Percentiles rank a stretch among this genome's conserved stretches.
phyloP scores from a whole-genome alignment of 2,888 invertebrate species.

The Heterodera filipjevi region DNA sequence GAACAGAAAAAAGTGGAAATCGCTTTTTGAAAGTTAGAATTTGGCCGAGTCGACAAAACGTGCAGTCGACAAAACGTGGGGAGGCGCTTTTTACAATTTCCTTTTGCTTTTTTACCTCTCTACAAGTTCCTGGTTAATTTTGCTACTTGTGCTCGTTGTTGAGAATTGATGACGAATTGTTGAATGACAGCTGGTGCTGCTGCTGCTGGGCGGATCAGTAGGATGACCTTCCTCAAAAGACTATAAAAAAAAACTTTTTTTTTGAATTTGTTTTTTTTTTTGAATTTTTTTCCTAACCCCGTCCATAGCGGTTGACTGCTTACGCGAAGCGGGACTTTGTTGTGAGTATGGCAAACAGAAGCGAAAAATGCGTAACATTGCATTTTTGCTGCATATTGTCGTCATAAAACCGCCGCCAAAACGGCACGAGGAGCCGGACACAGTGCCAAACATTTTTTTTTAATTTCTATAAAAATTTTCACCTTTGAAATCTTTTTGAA shows the following conservation, averaged over 20 bases:
- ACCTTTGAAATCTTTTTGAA: too few relatives aligned
- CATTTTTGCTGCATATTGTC: conserved; percentile 33
- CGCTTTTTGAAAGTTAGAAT: too few relatives aligned
- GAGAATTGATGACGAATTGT: neutral
- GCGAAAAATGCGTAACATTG: conserved; percentile 43
- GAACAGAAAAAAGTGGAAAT: too few relatives aligned
- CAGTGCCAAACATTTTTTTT: conserved; percentile 23
- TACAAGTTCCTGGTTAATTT: neutral
- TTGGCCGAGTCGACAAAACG: too few relatives aligned
- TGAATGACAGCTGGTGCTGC: neutral
- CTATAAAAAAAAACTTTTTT: conserved; percentile 26
- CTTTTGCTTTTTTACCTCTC: neutral
- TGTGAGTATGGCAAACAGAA: conserved; percentile 39
- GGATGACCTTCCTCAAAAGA: conserved; percentile 9
- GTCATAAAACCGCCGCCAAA: conserved; percentile 37
- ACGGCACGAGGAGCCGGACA: conserved; percentile 9
- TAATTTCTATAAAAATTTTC: too few relatives aligned
- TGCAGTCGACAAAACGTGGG: too few relatives aligned
- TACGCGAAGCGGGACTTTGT: too few relatives aligned
- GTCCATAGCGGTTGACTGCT: neutral
- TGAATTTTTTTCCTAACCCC: neutral
- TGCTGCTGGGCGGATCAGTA: neutral
- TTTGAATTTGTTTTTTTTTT: neutral
- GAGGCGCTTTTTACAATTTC: too few relatives aligned
- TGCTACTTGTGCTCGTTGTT: neutral